phyloP scores from a whole-genome alignment of 2,888 invertebrate genomes.

The Drosophila robusta region DNA sequence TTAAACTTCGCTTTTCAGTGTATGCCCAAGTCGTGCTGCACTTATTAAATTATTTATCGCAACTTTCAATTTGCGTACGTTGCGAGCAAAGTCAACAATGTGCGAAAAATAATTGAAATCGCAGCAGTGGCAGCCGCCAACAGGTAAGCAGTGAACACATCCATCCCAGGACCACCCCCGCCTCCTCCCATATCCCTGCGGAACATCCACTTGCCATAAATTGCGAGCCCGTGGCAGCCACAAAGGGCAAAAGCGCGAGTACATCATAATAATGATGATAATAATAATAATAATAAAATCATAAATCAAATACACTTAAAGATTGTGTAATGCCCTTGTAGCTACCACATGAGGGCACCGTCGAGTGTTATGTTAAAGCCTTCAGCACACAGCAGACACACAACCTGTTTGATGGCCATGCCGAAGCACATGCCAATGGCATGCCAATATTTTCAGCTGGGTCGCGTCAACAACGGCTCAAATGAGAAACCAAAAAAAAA shows the following conservation, averaged over 20 bases:
- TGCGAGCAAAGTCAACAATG: slow-evolving; percentile 60
- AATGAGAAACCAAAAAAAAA: slow-evolving; percentile 9
- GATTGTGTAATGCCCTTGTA: background rate
- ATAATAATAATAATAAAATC: slow-evolving; percentile 15
- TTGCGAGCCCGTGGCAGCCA: slow-evolving; percentile 19
- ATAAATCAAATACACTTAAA: slow-evolving; percentile 29
- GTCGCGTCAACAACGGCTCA: background rate
- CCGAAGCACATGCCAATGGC: slow-evolving; percentile 12
- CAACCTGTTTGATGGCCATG: slow-evolving; percentile 28
- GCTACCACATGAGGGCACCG: background rate
- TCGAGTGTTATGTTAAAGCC: background rate
- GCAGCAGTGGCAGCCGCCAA: slow-evolving; percentile 43
- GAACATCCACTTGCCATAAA: slow-evolving; percentile 1
- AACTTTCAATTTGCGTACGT: slow-evolving; percentile 53
- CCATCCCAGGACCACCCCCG: background rate
- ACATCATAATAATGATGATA: slow-evolving; percentile 20
- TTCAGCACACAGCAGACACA: background rate
- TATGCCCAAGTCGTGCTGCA: background rate
- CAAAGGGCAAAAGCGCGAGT: slow-evolving; percentile 7
- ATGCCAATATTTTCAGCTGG: slow-evolving; percentile 16
- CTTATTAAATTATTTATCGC: background rate
- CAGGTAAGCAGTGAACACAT: slow-evolving; percentile 14
- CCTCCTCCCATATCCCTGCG: background rate
- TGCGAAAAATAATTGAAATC: slow-evolving; percentile 71
- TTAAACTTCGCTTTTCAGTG: background rate